phyloP scores from a whole-genome alignment of 2,113 vertebrate genomes.

The Heterochromis multidens region DNA sequence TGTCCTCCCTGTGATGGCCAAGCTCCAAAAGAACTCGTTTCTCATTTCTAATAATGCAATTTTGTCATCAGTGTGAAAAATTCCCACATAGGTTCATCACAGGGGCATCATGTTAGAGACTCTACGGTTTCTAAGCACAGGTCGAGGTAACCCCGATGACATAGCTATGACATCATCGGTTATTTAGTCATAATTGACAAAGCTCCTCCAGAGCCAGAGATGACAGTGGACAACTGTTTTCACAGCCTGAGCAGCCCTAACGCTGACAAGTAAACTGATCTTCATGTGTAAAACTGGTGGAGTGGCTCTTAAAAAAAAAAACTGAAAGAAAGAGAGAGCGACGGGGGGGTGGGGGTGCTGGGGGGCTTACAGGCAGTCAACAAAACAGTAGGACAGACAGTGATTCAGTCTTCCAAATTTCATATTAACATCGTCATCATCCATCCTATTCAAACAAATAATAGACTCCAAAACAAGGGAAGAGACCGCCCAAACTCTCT shows the following conservation, averaged over 20 bases:
- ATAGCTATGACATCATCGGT: neutral
- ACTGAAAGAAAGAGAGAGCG: neutral
- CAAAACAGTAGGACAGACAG: slow-evolving; percentile 23
- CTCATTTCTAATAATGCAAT: neutral
- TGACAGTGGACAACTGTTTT: neutral
- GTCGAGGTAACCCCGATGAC: neutral
- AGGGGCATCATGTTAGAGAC: neutral
- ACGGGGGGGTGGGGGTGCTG: neutral
- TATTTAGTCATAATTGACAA: neutral
- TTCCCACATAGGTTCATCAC: neutral
- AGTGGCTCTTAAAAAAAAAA: neutral
- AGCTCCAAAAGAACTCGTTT: neutral
- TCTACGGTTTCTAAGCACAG: neutral
- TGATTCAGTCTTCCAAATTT: slow-evolving; percentile 49
- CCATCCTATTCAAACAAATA: slow-evolving; percentile 65
- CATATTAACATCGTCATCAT: slow-evolving; percentile 59
- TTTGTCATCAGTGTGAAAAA: neutral
- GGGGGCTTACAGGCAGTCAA: neutral
- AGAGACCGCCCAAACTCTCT: slow-evolving; percentile 51
- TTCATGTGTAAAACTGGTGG: neutral
- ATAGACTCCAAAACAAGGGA: slow-evolving; percentile 57
- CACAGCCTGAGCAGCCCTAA: neutral
- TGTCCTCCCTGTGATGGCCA: neutral
- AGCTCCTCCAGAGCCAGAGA: neutral
- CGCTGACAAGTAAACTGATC: neutral